Base-by-base conservation (phyloP, 2,113 vertebrate species). In the Cyprinodon variegatus region DNA sequence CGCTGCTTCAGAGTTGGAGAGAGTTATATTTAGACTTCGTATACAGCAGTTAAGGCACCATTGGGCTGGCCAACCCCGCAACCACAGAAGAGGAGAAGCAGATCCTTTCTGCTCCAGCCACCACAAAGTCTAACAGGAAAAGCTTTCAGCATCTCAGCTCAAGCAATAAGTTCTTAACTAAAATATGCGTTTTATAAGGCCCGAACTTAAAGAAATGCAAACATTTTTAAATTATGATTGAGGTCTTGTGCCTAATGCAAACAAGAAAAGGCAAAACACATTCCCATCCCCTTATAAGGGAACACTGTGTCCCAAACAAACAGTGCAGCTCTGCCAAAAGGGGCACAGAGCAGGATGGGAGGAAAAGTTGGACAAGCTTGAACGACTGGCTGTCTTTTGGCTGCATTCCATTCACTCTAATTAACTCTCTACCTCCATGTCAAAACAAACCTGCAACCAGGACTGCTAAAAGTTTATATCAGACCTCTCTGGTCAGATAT, bases 11-110 rank as follows among this genome's bases (percentile, higher is more conserved):
- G 86, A 86, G 67, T 78, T 81, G 64, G 46, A 81, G 46, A 81
- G 70, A 72, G 85, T 83, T 94, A 93, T 90, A 93, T 92, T 91
- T 94, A 93, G 88, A 86, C 77, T 83, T 84, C 29, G 29, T 87
- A 86, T 90, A 83, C 79, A 86, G 90, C 88, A 91, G 85, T 85
- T 73, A 81, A 79, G 79, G 72, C 83, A 70, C 82, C 83, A 88
- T 85, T 69, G 17, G 71, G 65, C 76, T 65, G 59, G 78, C 84
- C 83, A 86, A 89, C 78, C 86, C 82, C 60, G 76, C 65, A 83
- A 89, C 92, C 92, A 91, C 89, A 94, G 86, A 65, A 92, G 86
- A 86, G 72, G 72, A 68, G 81, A 82, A 74, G 39, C 83, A 81
- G 78, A 82, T 78, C 67, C 68, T 73, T 82, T 71, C 66, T 67